Conservation (phyloP, 1,140 invertebrate genomes). For the Aphidius gifuensis region DNA sequence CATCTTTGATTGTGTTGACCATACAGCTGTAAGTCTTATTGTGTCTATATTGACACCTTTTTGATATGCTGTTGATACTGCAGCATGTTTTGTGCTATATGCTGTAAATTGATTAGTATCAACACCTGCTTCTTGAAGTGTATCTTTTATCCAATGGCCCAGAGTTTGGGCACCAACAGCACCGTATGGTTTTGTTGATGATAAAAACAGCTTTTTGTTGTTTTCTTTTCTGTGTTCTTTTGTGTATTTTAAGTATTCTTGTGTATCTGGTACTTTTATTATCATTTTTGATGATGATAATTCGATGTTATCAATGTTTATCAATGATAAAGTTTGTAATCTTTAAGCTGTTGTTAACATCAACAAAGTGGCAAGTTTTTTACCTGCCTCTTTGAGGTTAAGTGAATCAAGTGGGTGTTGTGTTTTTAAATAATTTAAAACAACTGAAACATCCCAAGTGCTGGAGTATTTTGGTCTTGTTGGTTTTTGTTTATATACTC, state of each 20-base stretch:
- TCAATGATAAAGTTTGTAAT: conserved; percentile 20
- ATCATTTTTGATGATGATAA: not conserved
- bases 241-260: conserved; percentile 12
- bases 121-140: conserved; percentile 18
- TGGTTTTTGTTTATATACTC: conserved; percentile 14
- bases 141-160: conserved; percentile 24
- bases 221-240: conserved; percentile 3
- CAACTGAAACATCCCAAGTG: conserved; percentile 10
- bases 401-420: no score
- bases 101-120: conserved; percentile 29
- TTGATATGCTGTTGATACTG: conserved; percentile 34
- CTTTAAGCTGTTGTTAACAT: conserved; percentile 19
- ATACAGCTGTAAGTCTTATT: conserved; percentile 37
- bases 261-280: conserved; percentile 16
- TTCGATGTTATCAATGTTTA: conserved; percentile 15
- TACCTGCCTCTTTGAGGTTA: no score
- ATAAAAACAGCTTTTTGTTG: conserved; percentile 14
- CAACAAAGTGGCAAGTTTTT: no score
- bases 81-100: conserved; percentile 37
- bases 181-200: conserved; percentile 17
- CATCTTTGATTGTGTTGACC: conserved; percentile 28
- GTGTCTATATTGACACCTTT: conserved; percentile 32
- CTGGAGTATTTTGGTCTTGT: conserved; percentile 14
- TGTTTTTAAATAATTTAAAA: conserved; percentile 5
- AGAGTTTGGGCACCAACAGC: conserved; percentile 17